A percentile compares a stretch with the other conserved stretches of the same genome.
These are phyloP conservation scores for Charanyca ferruginea DNA, from an alignment of 2,888 invertebrate species.

Conservation along the genomic window DNA sequence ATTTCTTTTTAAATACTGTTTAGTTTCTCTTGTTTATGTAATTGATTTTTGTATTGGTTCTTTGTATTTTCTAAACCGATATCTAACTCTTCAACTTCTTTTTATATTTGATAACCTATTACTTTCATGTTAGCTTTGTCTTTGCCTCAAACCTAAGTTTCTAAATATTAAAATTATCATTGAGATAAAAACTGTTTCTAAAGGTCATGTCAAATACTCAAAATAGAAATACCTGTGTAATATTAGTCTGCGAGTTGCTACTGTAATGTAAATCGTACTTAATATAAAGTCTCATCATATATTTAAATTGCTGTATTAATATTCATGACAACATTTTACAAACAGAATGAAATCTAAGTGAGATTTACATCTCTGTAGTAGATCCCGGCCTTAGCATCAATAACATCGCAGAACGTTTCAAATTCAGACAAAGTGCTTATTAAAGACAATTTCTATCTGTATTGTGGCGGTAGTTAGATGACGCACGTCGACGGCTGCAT, in stretches of 20 bases:
- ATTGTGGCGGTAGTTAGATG: conserved; percentile 66
- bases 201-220: conserved; percentile 14
- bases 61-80: not conserved
- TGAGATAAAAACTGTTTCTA: conserved; percentile 8
- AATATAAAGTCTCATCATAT: conserved; percentile 39
- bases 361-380: conserved; percentile 50
- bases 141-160: not conserved
- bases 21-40: conserved; percentile 3
- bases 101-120: too few species aligned
- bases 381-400: conserved; percentile 39
- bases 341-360: conserved; percentile 54
- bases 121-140: not conserved
- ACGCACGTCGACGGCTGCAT: conserved; percentile 73
- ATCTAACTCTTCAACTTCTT: not conserved
- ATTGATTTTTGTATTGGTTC: conserved; percentile 15
- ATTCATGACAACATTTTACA: conserved; percentile 56
- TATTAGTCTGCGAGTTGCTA: conserved; percentile 15
- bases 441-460: conserved; percentile 63
- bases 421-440: conserved; percentile 52
- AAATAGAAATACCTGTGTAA: not conserved
- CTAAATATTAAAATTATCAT: too few species aligned
- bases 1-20: conserved; percentile 29
- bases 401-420: conserved; percentile 28
- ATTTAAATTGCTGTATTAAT: conserved; percentile 54
- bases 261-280: conserved; percentile 34